Base-by-base conservation (phyloP, 2,888 invertebrate species). In the Agriotes lineatus region DNA sequence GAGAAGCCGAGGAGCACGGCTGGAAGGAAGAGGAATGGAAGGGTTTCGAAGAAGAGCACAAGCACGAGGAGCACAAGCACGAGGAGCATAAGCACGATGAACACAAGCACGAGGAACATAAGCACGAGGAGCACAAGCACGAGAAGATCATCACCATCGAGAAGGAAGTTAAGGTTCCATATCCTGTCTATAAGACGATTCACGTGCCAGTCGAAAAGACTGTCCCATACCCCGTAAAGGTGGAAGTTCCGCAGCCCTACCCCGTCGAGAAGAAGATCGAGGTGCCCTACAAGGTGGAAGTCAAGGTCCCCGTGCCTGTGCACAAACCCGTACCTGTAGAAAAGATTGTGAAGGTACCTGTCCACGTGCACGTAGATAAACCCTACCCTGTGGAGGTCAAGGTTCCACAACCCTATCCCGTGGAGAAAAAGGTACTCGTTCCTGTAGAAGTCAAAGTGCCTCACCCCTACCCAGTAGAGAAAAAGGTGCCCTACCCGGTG, bases 371-470 rank as follows among this genome's bases (percentile, higher is more conserved):
- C 10, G 85, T 88, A 1, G 87, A 88, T 22, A 83, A 86, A 58
- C 87, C 86, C 0, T 91, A 91, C 76, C 92, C 93, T 7, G 87
- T 92, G 2, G 88, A 89, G 52, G 90, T 93, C 0, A 90, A 91
- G 75, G 89, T 93, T 22, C 90, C 92, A 33, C 89, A 90, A 63
- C 92, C 93, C 2, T 90, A 91, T 80, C 93, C 93, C n/a, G 89
- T 93, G 5, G 86, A 86, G 72, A 88, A 87, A 73, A 90, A 90
- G 77, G 87, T 93, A 62, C 89, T 88, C 30, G 88, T 89, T 65
- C 90, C 91, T 68, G 88, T 90, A 1, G 89, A 91, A 79, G 89
- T 92, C 0, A 89, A 86, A 65, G 88, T 90, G 22, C 90, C 90
- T 25, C 88, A 89, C 72, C 93, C 92, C 3, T 89, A 88, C 82